Evolutionary conservation across 2,888 invertebrate species (phyloP), one percentile per base, ranked within the genome.

Genomic region (Parnassius glacialis): DNA sequence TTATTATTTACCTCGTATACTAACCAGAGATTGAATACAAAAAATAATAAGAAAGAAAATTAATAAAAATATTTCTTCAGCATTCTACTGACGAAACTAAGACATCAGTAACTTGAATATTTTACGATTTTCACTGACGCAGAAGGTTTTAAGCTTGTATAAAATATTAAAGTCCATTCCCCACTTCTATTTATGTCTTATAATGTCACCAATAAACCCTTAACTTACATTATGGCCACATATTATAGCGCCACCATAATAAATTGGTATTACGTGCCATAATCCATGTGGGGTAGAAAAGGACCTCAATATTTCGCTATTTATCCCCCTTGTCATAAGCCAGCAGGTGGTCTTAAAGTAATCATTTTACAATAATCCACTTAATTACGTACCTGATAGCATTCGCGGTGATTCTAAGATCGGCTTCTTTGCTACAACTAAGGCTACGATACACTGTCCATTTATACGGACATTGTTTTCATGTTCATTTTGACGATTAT

Each of bases 291-390:
- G n/a, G n/a, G n/a, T n/a, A n/a, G n/a, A n/a, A n/a, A n/a, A n/a
- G n/a, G n/a, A n/a, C n/a, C n/a, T n/a, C 72, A 70, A 75, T 80
- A 81, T 77, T 74, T 79, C 68, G 70, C 68, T 68, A 74, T 74
- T 82, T 80, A 83, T 81, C 80, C 79, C 68, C 65, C 68, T 41
- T 65, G 77, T 79, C 78, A 77, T 78, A 80, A 78, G 74, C 74
- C 72, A 73, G 77, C 80, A 81, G 79, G 78, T 81, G 78, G 74
- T 73, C 75, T 70, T 81, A 80, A 74, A 78, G 76, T 80, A 73
- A 80, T 82, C 78, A 84, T 79, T 85, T 84, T 80, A 85, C 74
- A 76, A 76, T 76, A 85, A 80, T 78, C 80, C 74, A 69, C 75
- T 82, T 79, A 76, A 74, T 68, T 75, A 74, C 64, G 65, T 67